phyloP scores from a whole-genome alignment of 2,113 vertebrate genomes.

The Eolophus roseicapilla region DNA sequence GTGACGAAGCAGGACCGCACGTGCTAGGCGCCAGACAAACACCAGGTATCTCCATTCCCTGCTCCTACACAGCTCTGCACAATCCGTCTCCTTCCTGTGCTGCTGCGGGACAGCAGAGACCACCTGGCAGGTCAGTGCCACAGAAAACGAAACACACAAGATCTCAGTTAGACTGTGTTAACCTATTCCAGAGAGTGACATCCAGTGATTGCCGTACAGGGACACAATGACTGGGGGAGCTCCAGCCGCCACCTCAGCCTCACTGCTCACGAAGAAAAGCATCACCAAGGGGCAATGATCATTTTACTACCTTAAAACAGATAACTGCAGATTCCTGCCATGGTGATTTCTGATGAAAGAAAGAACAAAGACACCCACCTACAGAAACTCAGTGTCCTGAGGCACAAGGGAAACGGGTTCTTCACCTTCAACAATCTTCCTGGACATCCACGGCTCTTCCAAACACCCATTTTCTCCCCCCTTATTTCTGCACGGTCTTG shows the following conservation, averaged over 20 bases:
- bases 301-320: background rate
- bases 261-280: background rate
- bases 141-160: background rate
- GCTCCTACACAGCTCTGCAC: background rate
- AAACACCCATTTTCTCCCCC: background rate
- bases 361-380: background rate
- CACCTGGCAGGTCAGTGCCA: background rate
- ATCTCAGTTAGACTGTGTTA: background rate
- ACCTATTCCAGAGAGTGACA: rapidly evolving
- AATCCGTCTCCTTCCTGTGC: rapidly evolving
- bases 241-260: background rate
- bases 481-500: background rate
- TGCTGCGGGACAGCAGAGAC: background rate
- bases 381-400: background rate
- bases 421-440: background rate
- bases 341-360: background rate
- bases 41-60: background rate
- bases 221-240: rapidly evolving
- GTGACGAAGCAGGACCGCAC: background rate
- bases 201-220: background rate
- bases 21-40: background rate
- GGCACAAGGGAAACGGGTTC: background rate
- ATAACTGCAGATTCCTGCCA: background rate
- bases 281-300: background rate
- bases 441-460: background rate